phyloP scores from a whole-genome alignment of 2,113 vertebrate genomes.

The Manacus vitellinus region DNA sequence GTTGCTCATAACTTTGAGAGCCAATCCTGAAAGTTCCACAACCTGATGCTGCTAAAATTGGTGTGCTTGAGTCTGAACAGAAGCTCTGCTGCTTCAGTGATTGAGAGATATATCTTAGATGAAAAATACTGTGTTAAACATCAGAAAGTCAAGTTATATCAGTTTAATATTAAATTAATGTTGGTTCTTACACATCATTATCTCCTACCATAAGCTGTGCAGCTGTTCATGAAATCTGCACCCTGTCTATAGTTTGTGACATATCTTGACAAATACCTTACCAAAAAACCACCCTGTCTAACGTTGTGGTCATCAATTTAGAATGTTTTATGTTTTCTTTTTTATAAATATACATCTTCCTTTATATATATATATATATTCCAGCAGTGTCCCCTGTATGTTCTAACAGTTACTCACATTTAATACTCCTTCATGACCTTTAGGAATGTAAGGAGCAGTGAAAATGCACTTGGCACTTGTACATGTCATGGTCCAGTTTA shows the following conservation, averaged over 20 bases:
- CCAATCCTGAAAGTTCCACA: background rate
- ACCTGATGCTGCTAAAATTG: background rate
- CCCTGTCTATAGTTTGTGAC: background rate
- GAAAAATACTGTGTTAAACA: conserved; percentile 27
- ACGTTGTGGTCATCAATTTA: background rate
- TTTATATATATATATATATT: background rate
- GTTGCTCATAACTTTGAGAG: background rate
- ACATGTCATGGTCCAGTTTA: background rate
- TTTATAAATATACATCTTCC: background rate
- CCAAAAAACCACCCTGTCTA: background rate
- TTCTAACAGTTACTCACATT: background rate
- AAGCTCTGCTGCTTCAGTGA: background rate
- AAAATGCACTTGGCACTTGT: background rate
- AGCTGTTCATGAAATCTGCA: conserved; percentile 34
- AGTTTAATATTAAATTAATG: conserved; percentile 5
- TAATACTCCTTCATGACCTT: background rate
- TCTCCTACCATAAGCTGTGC: background rate
- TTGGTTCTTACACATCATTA: background rate
- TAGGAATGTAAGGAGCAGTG: background rate
- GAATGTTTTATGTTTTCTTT: background rate
- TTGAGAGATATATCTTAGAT: background rate
- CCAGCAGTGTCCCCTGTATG: background rate
- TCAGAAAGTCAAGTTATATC: conserved; percentile 34
- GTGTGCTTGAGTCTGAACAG: background rate
- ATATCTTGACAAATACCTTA: background rate